Evolutionary conservation across 37 sponge, comb jelly and placozoan genomes (phyloP), one percentile per base, ranked within the genome.

Genomic region (Aphrocallistes beatrix): DNA sequence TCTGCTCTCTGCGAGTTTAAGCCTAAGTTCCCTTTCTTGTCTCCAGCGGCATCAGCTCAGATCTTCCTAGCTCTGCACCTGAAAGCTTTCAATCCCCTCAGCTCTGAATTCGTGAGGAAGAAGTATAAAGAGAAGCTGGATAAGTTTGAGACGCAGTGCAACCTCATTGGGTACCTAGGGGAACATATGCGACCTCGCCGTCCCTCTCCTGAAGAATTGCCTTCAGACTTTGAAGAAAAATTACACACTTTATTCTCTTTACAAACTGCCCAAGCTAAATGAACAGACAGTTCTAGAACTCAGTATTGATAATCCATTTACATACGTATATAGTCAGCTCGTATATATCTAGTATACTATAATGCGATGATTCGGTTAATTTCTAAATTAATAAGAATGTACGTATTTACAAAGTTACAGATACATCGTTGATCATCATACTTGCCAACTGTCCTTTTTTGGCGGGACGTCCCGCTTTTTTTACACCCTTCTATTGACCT

Each of bases 51-150:
- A 82, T 93, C 94, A 36, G 95, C 98, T 30, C 87, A 92, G 9
- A 38, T 89, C 8, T 97, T 92, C 89, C 86, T 95, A 32, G 98
- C 91, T 25, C 89, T 89, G 19, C 92, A 95, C 48, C 82, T 97
- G 50, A 97, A 97, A 92, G 98, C 98, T n/a, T 89, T 86, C 87
- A 97, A 97, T 85, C 94, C 92, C 23, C 88, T 86, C 25, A 86
- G 85, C 38, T 86, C 89, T 9, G 85, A 83, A 1, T 93, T 92
- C 51, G 36, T 89, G n/a, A 81, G 94, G 17, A 84, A 95, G 36
- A 97, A 95, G 86, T 95, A 95, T 88, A 87, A 88, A 39, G 90
- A 90, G 81, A 93, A 95, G 83, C 84, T 97, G 81, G 83, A 50
- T 1, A 69, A 50, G 23, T 92, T 95, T 82, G 88, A 97, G 82